A percentile compares a stretch with the other conserved stretches of the same genome.
Evolutionary conservation across 2,888 invertebrate species (phyloP).

Genomic region (Piscicola geometra): DNA sequence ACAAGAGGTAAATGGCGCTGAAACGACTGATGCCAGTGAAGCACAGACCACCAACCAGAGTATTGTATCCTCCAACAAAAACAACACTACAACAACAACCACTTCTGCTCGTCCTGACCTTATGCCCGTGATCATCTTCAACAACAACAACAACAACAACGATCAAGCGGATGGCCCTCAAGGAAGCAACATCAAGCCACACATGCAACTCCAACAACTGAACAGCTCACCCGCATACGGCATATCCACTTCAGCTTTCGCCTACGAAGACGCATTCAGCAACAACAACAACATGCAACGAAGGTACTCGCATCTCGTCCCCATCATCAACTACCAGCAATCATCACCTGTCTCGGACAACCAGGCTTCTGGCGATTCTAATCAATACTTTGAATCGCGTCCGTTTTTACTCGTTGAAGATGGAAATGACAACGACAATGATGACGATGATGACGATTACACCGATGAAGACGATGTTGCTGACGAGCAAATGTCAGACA

Average conservation of each 20-base stretch:
- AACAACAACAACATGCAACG: background rate
- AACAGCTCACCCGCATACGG: background rate
- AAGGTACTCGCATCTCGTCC: conserved; percentile 25
- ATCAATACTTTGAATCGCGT: conserved; percentile 38
- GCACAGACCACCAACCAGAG: background rate
- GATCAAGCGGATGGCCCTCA: too few species aligned
- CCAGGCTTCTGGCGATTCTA: conserved; percentile 26
- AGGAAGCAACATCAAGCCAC: background rate
- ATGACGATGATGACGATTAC: conserved; percentile 7
- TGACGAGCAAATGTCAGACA: background rate
- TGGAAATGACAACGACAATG: conserved; percentile 27
- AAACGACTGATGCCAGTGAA: background rate
- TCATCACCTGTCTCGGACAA: background rate
- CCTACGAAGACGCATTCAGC: background rate
- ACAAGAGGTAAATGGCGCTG: background rate
- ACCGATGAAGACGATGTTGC: background rate
- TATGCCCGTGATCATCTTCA: conserved; percentile 35
- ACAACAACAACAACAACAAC: conserved; percentile 22
- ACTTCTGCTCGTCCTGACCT: background rate
- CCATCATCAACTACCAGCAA: conserved; percentile 32
- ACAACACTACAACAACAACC: background rate
- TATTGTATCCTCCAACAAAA: background rate
- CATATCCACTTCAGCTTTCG: background rate
- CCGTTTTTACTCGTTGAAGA: conserved; percentile 35
- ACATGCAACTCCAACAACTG: conserved; percentile 15